phyloP scores from a whole-genome alignment of 2,797 vertebrate species.

The Pantherophis vulpinus region DNA sequence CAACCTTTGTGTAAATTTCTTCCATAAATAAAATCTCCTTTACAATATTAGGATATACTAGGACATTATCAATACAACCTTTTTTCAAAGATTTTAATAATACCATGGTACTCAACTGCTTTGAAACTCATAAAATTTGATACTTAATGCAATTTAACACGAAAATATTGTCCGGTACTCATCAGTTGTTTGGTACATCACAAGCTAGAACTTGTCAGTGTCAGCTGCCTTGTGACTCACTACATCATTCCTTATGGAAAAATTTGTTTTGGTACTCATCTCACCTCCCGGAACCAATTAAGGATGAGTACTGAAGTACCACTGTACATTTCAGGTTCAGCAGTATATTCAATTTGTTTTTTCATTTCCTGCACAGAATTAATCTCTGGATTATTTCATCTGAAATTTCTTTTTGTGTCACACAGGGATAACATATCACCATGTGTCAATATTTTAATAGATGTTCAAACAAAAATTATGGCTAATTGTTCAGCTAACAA shows the following conservation, averaged over 20 bases:
- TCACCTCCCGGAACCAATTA: not conserved
- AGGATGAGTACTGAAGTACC: not conserved
- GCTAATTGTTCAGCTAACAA: slow-evolving; percentile 51
- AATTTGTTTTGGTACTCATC: not conserved
- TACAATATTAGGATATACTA: not conserved
- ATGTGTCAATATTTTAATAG: slow-evolving; percentile 67
- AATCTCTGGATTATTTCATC: slow-evolving; percentile 12
- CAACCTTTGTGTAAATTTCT: too few species aligned
- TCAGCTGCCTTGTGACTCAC: not conserved
- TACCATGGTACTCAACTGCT: not conserved
- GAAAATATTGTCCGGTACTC: not conserved
- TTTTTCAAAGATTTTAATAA: not conserved
- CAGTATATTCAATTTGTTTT: not conserved
- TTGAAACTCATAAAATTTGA: not conserved
- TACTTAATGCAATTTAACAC: too few species aligned
- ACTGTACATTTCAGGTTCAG: not conserved
- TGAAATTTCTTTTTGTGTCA: slow-evolving; percentile 23
- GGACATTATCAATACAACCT: not conserved
- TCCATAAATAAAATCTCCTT: not conserved
- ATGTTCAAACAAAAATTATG: slow-evolving; percentile 58
- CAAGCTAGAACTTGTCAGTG: not conserved
- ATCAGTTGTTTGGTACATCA: not conserved
- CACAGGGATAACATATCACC: slow-evolving; percentile 35
- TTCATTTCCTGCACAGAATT: not conserved
- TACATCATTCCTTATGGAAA: not conserved